These are phyloP conservation scores for Alaudala cheleensis DNA, from an alignment of 2,113 vertebrate genomes.

Conservation along the genomic window DNA sequence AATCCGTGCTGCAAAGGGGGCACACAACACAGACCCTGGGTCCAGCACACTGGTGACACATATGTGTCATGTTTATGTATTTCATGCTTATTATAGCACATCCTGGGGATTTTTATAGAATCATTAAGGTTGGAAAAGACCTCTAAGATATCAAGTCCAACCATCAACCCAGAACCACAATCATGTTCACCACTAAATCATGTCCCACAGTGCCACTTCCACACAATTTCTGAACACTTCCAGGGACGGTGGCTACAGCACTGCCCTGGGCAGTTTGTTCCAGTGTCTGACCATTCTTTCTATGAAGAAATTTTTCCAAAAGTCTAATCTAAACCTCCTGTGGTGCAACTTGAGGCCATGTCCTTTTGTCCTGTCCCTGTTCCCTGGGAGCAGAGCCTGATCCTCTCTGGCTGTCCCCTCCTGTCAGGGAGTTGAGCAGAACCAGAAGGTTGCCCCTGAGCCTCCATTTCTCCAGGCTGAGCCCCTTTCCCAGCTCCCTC, in stretches of 20 bases:
- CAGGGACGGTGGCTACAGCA: not conserved
- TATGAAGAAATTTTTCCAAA: not conserved
- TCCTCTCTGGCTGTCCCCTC: not conserved
- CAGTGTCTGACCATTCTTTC: not conserved
- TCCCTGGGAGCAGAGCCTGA: fast-evolving
- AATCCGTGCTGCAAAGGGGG: not conserved
- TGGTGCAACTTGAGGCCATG: not conserved
- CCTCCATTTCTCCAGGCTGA: not conserved
- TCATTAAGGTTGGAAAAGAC: not conserved
- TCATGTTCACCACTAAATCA: not conserved
- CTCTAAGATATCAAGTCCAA: not conserved
- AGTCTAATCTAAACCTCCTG: not conserved
- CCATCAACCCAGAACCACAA: not conserved
- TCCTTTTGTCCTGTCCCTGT: not conserved
- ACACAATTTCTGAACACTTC: not conserved
- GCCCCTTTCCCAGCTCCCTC: not conserved
- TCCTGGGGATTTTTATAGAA: not conserved
- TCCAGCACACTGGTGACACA: not conserved
- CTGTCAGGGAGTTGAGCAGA: not conserved
- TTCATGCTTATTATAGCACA: not conserved
- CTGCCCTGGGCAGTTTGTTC: not conserved
- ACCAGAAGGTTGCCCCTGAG: not conserved
- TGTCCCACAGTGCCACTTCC: not conserved
- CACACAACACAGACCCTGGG: not conserved
- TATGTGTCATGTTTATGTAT: not conserved